Conservation (phyloP, 1,140 invertebrate genomes). For the Hyles vespertilio region DNA sequence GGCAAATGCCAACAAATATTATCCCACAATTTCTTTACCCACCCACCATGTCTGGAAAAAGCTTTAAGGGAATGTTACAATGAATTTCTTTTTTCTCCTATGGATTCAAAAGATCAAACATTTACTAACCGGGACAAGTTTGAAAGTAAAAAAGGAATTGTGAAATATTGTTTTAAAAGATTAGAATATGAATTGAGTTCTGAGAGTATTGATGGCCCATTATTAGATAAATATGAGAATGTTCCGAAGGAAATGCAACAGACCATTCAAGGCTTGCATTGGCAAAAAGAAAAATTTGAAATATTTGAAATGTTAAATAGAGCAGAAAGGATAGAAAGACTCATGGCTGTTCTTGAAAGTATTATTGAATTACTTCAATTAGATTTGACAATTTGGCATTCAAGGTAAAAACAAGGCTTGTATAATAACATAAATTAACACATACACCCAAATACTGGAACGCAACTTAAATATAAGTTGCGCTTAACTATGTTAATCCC, state of each 20-base stretch:
- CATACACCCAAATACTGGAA: no score
- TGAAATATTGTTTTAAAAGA: slow-evolving; percentile 59
- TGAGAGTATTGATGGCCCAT: slow-evolving; percentile 44
- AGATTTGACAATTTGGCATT: slow-evolving; percentile 65
- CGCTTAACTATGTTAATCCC: no score
- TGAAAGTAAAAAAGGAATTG: slow-evolving; percentile 44
- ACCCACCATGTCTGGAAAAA: slow-evolving; percentile 51
- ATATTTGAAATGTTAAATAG: slow-evolving; percentile 54
- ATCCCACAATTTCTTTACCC: slow-evolving; percentile 45
- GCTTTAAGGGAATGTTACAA: slow-evolving; percentile 48
- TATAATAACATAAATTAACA: no score
- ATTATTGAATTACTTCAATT: slow-evolving; percentile 57
- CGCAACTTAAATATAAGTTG: no score
- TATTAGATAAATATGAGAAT: slow-evolving; percentile 45
- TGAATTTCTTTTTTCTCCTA: slow-evolving; percentile 50
- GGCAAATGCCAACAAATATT: slow-evolving; percentile 53
- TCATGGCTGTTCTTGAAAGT: slow-evolving; percentile 56
- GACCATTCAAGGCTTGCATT: slow-evolving; percentile 45
- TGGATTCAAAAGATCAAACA: slow-evolving; percentile 45
- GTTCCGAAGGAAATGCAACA: slow-evolving; percentile 45
- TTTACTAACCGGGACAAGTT: slow-evolving; percentile 46
- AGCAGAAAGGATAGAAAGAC: slow-evolving; percentile 53
- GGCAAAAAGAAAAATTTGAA: slow-evolving; percentile 56
- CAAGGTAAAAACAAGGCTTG: slow-evolving; percentile 32
- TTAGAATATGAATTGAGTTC: slow-evolving; percentile 51